phyloP scores from a whole-genome alignment of 2,113 vertebrate genomes.

The Micronycteris hirsuta region DNA sequence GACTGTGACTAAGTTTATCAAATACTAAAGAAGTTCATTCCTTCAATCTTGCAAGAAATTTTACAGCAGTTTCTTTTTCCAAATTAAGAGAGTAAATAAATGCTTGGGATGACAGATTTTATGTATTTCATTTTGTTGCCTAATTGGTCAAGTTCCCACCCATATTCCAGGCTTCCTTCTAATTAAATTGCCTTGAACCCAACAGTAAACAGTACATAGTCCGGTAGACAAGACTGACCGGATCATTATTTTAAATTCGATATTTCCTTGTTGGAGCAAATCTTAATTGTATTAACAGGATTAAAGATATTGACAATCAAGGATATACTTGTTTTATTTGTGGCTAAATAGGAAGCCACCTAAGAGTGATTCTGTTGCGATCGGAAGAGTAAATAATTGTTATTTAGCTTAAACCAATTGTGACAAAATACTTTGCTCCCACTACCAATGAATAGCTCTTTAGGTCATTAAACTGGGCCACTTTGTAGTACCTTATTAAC shows the following conservation, averaged over 20 bases:
- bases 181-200: background rate
- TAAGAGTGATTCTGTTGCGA: background rate
- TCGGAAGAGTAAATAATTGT: background rate
- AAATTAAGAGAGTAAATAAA: constrained; percentile 18
- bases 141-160: constrained; percentile 38
- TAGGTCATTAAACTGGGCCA: background rate
- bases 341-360: background rate
- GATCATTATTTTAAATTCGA: background rate
- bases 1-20: constrained; percentile 19
- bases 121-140: background rate
- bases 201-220: background rate
- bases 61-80: constrained; percentile 14
- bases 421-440: constrained; percentile 16
- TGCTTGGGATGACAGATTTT: background rate
- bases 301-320: background rate
- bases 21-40: constrained; percentile 11
- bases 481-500: background rate
- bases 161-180: background rate
- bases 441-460: background rate
- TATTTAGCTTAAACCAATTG: background rate
- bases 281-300: background rate
- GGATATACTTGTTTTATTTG: background rate
- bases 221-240: background rate
- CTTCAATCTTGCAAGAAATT: constrained; percentile 5
- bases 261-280: constrained; percentile 21